These are phyloP conservation scores for Columbina picui DNA, from an alignment of 2,113 vertebrate species.

Conservation along the genomic window DNA sequence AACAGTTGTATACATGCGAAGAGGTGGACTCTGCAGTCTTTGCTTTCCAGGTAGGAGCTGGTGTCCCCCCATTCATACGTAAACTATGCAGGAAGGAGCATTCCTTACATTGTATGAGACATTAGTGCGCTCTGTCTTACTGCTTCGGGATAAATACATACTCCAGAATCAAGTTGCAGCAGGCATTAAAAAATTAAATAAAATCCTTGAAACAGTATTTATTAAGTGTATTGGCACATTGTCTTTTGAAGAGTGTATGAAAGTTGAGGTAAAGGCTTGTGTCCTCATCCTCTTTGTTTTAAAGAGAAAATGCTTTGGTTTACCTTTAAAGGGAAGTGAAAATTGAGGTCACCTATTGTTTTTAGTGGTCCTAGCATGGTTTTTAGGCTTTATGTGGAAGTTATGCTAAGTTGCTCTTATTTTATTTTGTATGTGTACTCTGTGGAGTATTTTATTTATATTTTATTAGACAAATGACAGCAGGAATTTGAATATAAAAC, in stretches of 20 bases:
- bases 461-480: not conserved
- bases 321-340: not conserved
- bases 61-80: not conserved
- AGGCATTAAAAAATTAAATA: not conserved
- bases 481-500: not conserved
- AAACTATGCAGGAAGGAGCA: slow-evolving; percentile 48
- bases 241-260: not conserved
- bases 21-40: not conserved
- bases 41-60: slow-evolving; percentile 31
- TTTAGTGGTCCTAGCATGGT: not conserved
- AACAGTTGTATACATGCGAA: not conserved
- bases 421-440: not conserved
- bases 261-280: not conserved
- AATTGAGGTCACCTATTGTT: not conserved
- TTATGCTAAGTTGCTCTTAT: not conserved
- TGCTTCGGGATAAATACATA: slow-evolving; percentile 12
- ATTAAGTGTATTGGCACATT: not conserved
- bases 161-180: slow-evolving; percentile 14
- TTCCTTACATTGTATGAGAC: slow-evolving; percentile 44
- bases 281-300: not conserved
- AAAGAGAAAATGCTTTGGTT: not conserved
- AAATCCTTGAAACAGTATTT: not conserved
- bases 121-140: not conserved
- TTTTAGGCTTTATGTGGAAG: not conserved
- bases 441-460: not conserved